Conservation (phyloP, 1,140 invertebrate species). For the Danaus plexippus region DNA sequence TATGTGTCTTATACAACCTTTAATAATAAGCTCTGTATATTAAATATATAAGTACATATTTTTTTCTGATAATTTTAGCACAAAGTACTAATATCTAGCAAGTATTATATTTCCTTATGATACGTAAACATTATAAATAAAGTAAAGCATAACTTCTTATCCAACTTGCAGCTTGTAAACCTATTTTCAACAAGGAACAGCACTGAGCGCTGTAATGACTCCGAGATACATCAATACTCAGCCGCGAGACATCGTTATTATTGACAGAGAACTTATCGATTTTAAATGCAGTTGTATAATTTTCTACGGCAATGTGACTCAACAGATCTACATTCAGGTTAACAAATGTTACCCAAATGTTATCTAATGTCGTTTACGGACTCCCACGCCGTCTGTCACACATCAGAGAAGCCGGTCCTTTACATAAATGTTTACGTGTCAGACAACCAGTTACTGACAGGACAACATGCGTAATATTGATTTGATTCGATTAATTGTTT, state of each 20-base stretch:
- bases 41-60: too few species aligned
- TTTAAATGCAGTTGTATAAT: slow-evolving; percentile 30
- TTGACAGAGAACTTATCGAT: slow-evolving; percentile 35
- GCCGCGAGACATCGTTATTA: slow-evolving; percentile 32
- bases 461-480: slow-evolving; percentile 8
- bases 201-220: slow-evolving; percentile 24
- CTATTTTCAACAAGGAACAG: slow-evolving; percentile 13
- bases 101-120: too few species aligned
- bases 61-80: too few species aligned
- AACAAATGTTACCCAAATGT: slow-evolving; percentile 49
- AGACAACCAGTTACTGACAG: slow-evolving; percentile 14
- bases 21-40: too few species aligned
- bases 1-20: too few species aligned
- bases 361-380: slow-evolving; percentile 55
- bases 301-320: slow-evolving; percentile 31
- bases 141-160: too few species aligned
- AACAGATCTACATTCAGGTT: slow-evolving; percentile 33
- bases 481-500: slow-evolving; percentile 4
- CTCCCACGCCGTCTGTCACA: slow-evolving; percentile 46
- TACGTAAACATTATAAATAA: too few species aligned
- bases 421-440: slow-evolving; percentile 24
- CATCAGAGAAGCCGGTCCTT: slow-evolving; percentile 29
- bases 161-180: too few species aligned
- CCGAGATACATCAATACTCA: slow-evolving; percentile 22
- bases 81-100: too few species aligned